phyloP scores from a whole-genome alignment of 2,113 vertebrate species.

The Conger conger region DNA sequence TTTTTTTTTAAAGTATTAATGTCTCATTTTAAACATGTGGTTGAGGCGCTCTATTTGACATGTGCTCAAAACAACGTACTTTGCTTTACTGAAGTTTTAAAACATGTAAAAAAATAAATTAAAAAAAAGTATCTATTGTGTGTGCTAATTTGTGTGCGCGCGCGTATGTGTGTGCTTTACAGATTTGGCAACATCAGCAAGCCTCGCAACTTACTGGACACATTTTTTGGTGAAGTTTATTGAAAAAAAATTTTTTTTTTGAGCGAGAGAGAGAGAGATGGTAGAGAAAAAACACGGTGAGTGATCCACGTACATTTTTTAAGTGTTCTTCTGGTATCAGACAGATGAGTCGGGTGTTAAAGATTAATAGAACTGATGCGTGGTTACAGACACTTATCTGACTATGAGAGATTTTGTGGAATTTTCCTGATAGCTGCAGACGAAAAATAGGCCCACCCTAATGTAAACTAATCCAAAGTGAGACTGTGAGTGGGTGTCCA shows the following conservation, averaged over 20 bases:
- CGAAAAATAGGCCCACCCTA: background rate
- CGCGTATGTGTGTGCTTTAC: background rate
- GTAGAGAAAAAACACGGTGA: constrained; percentile 69
- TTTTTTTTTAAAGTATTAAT: background rate
- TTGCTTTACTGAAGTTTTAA: constrained; percentile 57
- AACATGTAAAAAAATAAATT: too few relatives aligned
- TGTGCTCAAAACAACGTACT: constrained; percentile 12
- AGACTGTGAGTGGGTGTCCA: background rate
- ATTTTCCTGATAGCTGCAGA: too few relatives aligned
- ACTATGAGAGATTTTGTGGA: background rate
- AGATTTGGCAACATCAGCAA: background rate
- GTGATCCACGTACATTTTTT: constrained; percentile 39
- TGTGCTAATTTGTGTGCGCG: too few relatives aligned
- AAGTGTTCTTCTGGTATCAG: constrained; percentile 51
- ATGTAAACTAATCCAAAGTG: background rate
- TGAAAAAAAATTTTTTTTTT: constrained; percentile 27
- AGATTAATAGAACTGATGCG: constrained; percentile 62
- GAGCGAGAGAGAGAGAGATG: too few relatives aligned
- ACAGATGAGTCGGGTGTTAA: constrained; percentile 64
- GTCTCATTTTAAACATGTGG: background rate
- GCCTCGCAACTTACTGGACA: background rate
- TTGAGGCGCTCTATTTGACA: background rate
- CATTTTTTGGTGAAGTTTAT: background rate
- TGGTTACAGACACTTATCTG: constrained; percentile 28
- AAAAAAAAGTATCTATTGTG: too few relatives aligned